Conservation (phyloP, 2,888 invertebrate species). For the Acrobasis suavella region DNA sequence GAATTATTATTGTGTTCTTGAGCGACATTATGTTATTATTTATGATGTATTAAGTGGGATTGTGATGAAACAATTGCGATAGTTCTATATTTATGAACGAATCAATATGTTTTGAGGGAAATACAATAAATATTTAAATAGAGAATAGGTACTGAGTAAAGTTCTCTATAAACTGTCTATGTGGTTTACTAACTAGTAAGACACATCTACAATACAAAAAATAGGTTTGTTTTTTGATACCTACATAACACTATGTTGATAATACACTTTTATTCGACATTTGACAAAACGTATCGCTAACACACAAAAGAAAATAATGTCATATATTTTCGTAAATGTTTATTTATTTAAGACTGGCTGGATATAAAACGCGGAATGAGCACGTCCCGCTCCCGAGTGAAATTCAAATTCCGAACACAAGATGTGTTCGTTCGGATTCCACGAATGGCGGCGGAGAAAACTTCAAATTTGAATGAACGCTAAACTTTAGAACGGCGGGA, state of each 20-base stretch:
- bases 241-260: too few relatives aligned
- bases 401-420: slow-evolving; percentile 52
- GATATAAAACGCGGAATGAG: slow-evolving; percentile 22
- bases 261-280: background rate
- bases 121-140: too few relatives aligned
- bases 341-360: slow-evolving; percentile 12
- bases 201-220: too few relatives aligned
- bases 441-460: slow-evolving; percentile 51
- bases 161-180: too few relatives aligned
- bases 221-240: too few relatives aligned
- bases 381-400: slow-evolving; percentile 28
- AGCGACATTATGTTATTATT: background rate
- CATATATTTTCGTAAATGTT: slow-evolving; percentile 8
- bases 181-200: too few relatives aligned
- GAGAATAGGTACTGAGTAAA: too few relatives aligned
- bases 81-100: background rate
- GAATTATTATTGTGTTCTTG: slow-evolving; percentile 10
- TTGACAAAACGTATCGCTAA: background rate
- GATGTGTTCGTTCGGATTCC: slow-evolving; percentile 43
- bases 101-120: too few relatives aligned
- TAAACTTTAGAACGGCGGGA: slow-evolving; percentile 56
- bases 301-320: background rate
- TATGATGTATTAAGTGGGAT: background rate
- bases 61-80: background rate
- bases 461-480: slow-evolving; percentile 64